phyloP scores from a whole-genome alignment of 2,797 vertebrate species.

The Bufotes viridis region DNA sequence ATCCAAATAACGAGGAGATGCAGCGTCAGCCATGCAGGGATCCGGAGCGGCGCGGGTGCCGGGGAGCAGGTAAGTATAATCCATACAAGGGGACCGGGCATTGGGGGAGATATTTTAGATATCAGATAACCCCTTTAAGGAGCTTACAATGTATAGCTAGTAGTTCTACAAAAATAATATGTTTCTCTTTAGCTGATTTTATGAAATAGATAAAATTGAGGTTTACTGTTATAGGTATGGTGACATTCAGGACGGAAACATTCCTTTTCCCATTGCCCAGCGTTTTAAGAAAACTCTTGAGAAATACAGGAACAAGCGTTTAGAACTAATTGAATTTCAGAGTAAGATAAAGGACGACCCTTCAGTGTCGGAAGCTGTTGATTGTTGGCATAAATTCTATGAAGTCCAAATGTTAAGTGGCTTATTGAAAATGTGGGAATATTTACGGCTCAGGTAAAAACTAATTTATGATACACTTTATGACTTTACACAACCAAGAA shows the following conservation, averaged over 20 bases:
- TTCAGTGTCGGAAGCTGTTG: conserved; percentile 69
- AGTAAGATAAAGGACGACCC: conserved; percentile 70
- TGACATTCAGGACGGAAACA: conserved; percentile 14
- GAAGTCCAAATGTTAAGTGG: conserved; percentile 73
- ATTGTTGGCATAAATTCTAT: conserved; percentile 74
- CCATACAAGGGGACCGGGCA: too few species aligned
- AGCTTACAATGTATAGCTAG: neutral
- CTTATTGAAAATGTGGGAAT: conserved; percentile 72
- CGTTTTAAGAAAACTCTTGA: conserved; percentile 61
- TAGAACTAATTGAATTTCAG: conserved; percentile 72
- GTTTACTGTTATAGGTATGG: neutral
- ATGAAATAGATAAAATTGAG: neutral
- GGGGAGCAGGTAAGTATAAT: too few species aligned
- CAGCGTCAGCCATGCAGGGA: too few species aligned
- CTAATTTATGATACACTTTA: neutral
- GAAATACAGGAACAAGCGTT: conserved; percentile 68
- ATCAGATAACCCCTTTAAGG: too few species aligned
- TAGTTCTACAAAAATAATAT: neutral
- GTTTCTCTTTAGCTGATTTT: neutral
- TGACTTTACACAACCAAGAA: neutral
- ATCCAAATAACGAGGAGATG: too few species aligned
- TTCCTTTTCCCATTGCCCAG: neutral
- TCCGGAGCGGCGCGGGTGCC: too few species aligned
- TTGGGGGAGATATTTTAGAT: too few species aligned
- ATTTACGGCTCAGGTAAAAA: neutral